phyloP scores from a whole-genome alignment of 2,113 vertebrate genomes.

The Etheostoma cragini region DNA sequence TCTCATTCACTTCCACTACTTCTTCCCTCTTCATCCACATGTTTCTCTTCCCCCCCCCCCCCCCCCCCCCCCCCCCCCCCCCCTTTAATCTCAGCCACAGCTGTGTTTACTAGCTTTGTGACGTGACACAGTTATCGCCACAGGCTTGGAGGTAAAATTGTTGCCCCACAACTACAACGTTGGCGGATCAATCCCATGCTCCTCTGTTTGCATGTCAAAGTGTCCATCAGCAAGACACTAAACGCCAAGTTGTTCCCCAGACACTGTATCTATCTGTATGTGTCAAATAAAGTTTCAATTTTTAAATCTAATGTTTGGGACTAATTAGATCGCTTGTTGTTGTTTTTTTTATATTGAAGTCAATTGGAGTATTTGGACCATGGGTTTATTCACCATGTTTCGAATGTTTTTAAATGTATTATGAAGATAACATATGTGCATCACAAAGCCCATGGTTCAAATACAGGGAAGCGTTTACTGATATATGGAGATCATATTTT shows the following conservation, averaged over 20 bases:
- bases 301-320: no score
- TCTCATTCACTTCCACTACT: background rate
- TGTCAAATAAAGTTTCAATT: no score
- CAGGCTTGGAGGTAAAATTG: background rate
- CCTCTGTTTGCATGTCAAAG: no score
- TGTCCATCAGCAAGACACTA: no score
- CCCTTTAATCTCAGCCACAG: conserved; percentile 40
- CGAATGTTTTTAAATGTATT: background rate
- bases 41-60: background rate
- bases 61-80: no score
- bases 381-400: background rate
- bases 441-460: background rate
- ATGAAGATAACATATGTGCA: background rate
- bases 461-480: background rate
- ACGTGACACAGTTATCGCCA: conserved; percentile 26
- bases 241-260: no score
- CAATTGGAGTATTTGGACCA: no score
- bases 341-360: no score
- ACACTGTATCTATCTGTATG: no score
- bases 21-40: background rate
- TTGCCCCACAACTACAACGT: no score
- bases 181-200: no score
- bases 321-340: no score
- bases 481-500: background rate
- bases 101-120: conserved; percentile 8